phyloP scores from a whole-genome alignment of 1,140 invertebrate species.

The Tenebrio molitor region DNA sequence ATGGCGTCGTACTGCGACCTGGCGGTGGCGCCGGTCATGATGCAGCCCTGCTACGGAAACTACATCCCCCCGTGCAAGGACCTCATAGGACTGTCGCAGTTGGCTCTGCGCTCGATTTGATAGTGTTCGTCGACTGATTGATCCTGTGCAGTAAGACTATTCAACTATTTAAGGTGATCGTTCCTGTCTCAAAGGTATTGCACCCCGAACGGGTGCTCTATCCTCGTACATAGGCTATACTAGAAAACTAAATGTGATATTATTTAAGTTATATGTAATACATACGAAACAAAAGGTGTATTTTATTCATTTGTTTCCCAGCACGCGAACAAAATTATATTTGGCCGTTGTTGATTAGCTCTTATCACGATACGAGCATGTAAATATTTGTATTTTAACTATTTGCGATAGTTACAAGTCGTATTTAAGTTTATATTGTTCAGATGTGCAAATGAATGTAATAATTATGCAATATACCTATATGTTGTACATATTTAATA shows the following conservation, averaged over 20 bases:
- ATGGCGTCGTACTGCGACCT: constrained; percentile 61
- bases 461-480: constrained; percentile 39
- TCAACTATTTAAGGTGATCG: constrained; percentile 36
- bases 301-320: constrained; percentile 46
- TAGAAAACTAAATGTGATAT: constrained; percentile 46
- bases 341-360: constrained; percentile 43
- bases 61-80: constrained; percentile 31
- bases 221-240: constrained; percentile 29
- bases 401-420: constrained; percentile 24
- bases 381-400: constrained; percentile 46
- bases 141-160: constrained; percentile 9
- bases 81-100: constrained; percentile 40
- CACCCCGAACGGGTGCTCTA: background rate
- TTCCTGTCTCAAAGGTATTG: constrained; percentile 27
- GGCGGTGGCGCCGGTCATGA: constrained; percentile 53
- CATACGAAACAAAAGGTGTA: constrained; percentile 45
- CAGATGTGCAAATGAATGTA: constrained; percentile 42
- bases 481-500: constrained; percentile 45
- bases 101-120: constrained; percentile 41
- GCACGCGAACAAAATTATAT: constrained; percentile 46
- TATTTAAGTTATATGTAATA: constrained; percentile 45
- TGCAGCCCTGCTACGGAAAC: constrained; percentile 47
- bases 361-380: constrained; percentile 45
- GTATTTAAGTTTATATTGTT: constrained; percentile 33
- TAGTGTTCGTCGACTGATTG: constrained; percentile 10